phyloP scores from a whole-genome alignment of 2,888 invertebrate genomes.

The Rhabditophanes sp. region DNA sequence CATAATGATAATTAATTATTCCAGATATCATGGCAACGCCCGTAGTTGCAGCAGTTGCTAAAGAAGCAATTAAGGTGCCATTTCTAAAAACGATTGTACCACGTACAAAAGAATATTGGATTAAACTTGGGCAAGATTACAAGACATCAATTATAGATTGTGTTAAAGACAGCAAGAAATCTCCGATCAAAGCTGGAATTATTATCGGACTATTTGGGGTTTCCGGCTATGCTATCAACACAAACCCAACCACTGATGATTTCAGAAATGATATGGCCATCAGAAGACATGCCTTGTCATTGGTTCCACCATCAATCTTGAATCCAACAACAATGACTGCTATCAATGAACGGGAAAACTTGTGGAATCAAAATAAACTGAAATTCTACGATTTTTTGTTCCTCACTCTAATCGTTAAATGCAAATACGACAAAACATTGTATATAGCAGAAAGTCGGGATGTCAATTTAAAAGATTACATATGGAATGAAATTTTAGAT shows the following conservation, averaged over 20 bases:
- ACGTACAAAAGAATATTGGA: conserved; percentile 15
- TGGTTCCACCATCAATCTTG: conserved; percentile 26
- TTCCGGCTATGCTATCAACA: conserved; percentile 18
- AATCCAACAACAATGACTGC: conserved; percentile 19
- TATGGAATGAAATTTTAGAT: conserved; percentile 20
- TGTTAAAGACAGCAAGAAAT: conserved; percentile 13
- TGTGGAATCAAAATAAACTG: conserved; percentile 20
- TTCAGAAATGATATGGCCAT: conserved; percentile 19
- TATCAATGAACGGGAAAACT: conserved; percentile 12
- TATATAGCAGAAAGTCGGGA: too few species aligned
- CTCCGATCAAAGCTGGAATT: conserved; percentile 17
- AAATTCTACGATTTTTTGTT: conserved; percentile 31
- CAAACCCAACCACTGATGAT: conserved; percentile 25
- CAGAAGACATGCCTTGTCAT: conserved; percentile 21
- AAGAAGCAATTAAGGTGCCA: too few species aligned
- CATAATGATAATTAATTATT: too few species aligned
- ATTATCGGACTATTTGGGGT: conserved; percentile 1
- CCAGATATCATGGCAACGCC: conserved; percentile 4
- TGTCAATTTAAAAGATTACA: conserved; percentile 21
- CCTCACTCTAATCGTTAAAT: conserved; percentile 24
- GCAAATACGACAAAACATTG: conserved; percentile 17
- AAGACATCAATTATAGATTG: conserved; percentile 19
- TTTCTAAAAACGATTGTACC: conserved; percentile 13
- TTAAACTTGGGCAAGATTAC: conserved; percentile 22
- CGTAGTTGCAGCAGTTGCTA: not conserved